Conservation (phyloP, 2,113 vertebrate species). For the Pyxicephalus adspersus region DNA sequence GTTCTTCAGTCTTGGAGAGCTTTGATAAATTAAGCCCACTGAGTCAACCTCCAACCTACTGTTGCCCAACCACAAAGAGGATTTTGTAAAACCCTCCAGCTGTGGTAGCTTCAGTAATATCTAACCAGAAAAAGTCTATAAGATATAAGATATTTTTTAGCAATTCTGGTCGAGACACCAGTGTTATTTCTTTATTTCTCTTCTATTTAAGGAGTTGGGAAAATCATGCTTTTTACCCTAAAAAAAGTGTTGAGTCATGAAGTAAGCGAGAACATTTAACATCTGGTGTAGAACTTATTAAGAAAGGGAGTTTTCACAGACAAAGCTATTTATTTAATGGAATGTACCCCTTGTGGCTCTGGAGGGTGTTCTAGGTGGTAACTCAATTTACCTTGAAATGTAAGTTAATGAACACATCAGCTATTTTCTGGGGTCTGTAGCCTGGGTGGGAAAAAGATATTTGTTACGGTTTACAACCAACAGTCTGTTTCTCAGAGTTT, state of each 20-base stretch:
- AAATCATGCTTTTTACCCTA: not conserved
- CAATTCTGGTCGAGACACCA: no score
- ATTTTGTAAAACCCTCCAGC: no score
- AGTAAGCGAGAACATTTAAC: not conserved
- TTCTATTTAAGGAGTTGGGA: no score
- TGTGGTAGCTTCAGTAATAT: no score
- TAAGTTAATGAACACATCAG: slow-evolving; percentile 5
- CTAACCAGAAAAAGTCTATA: no score
- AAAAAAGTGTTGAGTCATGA: slow-evolving; percentile 1
- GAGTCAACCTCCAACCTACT: no score
- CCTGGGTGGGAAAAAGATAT: not conserved
- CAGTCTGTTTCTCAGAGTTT: not conserved
- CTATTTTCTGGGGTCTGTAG: not conserved
- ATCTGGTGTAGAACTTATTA: slow-evolving; percentile 23
- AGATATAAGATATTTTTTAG: no score
- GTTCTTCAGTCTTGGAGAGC: no score
- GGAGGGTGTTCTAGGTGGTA: slow-evolving; percentile 32
- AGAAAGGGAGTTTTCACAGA: not conserved
- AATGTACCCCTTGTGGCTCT: slow-evolving; percentile 20
- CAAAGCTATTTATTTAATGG: not conserved
- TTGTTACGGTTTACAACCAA: not conserved
- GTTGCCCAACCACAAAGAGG: no score
- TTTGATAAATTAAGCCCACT: no score
- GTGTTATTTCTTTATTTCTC: no score
- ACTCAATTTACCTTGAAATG: slow-evolving; percentile 49